phyloP scores from a whole-genome alignment of 2,113 vertebrate genomes.

The Prinia subflava region DNA sequence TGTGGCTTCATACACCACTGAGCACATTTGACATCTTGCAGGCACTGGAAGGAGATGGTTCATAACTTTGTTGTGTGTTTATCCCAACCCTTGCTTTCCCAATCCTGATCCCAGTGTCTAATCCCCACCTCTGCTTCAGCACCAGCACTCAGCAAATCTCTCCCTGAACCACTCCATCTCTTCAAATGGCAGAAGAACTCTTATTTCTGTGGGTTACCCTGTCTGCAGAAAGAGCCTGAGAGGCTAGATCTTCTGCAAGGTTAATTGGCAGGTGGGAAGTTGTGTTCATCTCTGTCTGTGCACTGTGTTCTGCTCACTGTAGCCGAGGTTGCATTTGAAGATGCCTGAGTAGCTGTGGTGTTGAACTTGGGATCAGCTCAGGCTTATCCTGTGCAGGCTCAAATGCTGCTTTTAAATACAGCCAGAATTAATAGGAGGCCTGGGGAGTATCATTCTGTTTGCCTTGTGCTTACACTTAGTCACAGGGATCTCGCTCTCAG shows the following conservation, averaged over 20 bases:
- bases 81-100: not conserved
- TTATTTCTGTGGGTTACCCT: not conserved
- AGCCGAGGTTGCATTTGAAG: not conserved
- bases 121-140: not conserved
- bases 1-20: not conserved
- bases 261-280: not conserved
- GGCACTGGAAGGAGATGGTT: not conserved
- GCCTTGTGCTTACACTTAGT: not conserved
- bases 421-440: not conserved
- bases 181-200: not conserved
- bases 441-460: not conserved
- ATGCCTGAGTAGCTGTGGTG: not conserved
- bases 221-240: not conserved
- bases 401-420: not conserved
- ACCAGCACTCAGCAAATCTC: not conserved
- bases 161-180: not conserved
- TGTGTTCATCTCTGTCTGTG: not conserved
- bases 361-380: not conserved
- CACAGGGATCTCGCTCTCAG: not conserved
- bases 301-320: fast-evolving
- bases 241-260: not conserved
- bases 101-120: not conserved
- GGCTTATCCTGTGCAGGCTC: not conserved
- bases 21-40: not conserved
- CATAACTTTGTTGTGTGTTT: not conserved